Evolutionary conservation across 2,888 invertebrate genomes (phyloP).

Genomic region (Gymnoscelis rufifasciata): DNA sequence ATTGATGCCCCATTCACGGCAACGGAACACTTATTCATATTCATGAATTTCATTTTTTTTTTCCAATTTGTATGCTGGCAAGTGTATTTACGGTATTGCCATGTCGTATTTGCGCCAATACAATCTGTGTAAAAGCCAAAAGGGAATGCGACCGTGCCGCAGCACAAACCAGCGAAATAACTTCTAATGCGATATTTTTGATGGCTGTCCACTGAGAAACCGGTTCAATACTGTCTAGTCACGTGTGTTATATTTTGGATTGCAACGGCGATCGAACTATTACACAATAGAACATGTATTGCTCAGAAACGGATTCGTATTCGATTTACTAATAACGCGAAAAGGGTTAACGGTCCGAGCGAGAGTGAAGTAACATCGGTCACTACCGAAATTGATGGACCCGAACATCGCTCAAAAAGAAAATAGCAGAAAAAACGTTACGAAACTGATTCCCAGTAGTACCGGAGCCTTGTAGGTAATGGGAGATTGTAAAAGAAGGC

Average conservation of each 20-base stretch:
- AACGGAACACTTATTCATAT: constrained; percentile 72
- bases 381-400: constrained; percentile 55
- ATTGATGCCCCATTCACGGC: constrained; percentile 73
- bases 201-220: constrained; percentile 46
- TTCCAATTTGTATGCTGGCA: constrained; percentile 69
- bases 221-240: constrained; percentile 20
- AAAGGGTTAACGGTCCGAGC: constrained; percentile 35
- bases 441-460: constrained; percentile 75
- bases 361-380: constrained; percentile 43
- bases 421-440: constrained; percentile 67
- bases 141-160: constrained; percentile 38
- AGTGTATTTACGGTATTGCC: constrained; percentile 67
- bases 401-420: constrained; percentile 63
- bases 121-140: constrained; percentile 66
- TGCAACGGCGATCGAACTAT: constrained; percentile 26
- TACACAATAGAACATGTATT: constrained; percentile 21
- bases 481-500: constrained; percentile 78
- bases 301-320: constrained; percentile 28
- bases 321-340: constrained; percentile 35
- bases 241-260: constrained; percentile 27
- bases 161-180: constrained; percentile 48
- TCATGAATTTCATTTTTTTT: constrained; percentile 74
- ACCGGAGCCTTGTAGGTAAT: constrained; percentile 72
- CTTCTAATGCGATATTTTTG: constrained; percentile 61
- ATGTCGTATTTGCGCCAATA: constrained; percentile 63